Evolutionary conservation across 2,888 invertebrate genomes (phyloP).

Genomic region (Nephrotoma flavescens): DNA sequence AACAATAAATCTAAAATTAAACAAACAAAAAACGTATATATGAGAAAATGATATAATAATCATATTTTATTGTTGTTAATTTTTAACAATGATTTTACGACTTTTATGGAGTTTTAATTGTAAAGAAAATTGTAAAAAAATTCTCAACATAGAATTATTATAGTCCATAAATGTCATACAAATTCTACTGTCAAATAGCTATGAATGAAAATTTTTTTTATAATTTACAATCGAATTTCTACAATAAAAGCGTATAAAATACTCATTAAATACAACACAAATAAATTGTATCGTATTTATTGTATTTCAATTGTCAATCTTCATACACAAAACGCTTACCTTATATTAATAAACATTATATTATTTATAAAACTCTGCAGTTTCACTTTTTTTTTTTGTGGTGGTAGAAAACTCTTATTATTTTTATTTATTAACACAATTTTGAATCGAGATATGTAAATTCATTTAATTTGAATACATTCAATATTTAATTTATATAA

Average conservation of each 20-base stretch:
- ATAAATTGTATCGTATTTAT: not conserved
- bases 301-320: not conserved
- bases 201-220: not conserved
- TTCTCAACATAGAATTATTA: not conserved
- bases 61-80: not conserved
- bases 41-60: not conserved
- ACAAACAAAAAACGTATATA: not conserved
- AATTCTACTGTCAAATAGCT: not conserved
- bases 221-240: not conserved
- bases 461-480: not conserved
- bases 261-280: not conserved
- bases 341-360: not conserved
- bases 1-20: not conserved
- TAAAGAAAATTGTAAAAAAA: not conserved
- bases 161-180: not conserved
- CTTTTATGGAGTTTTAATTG: not conserved
- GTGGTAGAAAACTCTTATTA: not conserved
- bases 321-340: not conserved
- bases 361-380: not conserved
- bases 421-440: not conserved
- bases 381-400: not conserved
- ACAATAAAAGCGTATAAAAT: not conserved
- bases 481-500: not conserved
- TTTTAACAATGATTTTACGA: not conserved
- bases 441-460: not conserved